phyloP scores from a whole-genome alignment of 2,113 vertebrate genomes.

The Rostratula benghalensis region DNA sequence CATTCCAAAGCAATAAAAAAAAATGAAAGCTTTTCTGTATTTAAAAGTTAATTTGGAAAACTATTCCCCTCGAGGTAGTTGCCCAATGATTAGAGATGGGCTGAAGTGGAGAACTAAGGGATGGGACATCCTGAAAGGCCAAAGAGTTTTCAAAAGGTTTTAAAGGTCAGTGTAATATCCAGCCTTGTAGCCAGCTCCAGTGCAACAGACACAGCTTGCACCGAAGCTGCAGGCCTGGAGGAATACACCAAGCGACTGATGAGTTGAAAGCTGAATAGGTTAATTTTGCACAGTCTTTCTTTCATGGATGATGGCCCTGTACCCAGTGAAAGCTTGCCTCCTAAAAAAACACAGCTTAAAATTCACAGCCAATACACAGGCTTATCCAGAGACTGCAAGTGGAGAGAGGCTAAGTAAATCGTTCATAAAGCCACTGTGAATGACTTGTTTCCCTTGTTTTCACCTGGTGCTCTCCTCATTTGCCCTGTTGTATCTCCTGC shows the following conservation, averaged over 20 bases:
- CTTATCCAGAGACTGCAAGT: background rate
- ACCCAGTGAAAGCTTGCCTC: background rate
- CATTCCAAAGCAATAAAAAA: background rate
- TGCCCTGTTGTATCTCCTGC: background rate
- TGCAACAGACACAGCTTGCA: background rate
- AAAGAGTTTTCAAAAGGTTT: background rate
- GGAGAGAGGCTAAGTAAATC: background rate
- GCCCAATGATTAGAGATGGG: background rate
- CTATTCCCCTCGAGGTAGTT: background rate
- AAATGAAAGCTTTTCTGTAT: background rate
- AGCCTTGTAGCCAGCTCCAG: background rate
- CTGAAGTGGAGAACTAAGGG: background rate
- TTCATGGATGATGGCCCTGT: background rate
- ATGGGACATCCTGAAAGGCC: background rate
- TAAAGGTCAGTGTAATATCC: background rate
- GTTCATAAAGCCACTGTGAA: background rate
- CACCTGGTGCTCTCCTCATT: background rate
- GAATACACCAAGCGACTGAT: background rate
- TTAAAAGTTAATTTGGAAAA: conserved; percentile 8
- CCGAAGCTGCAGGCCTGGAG: background rate
- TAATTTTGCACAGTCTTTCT: background rate
- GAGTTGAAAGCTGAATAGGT: background rate
- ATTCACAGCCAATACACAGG: background rate
- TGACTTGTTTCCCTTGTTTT: background rate
- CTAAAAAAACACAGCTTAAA: background rate